Conservation (phyloP, 2,888 invertebrate genomes). For the Lycophotia porphyrea region DNA sequence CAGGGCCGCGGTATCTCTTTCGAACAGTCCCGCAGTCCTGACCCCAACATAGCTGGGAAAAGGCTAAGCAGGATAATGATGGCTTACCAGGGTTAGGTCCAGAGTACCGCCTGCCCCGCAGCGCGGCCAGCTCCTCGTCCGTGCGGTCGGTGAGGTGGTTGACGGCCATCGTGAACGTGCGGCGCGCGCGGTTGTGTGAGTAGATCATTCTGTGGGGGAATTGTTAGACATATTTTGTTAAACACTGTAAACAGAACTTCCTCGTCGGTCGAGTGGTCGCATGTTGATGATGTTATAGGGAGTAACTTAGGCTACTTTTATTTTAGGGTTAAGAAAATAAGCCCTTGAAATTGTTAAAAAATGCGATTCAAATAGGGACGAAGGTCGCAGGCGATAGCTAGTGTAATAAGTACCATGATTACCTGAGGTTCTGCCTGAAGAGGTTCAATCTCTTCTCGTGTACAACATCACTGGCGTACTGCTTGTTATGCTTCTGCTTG, state of each 20-base stretch:
- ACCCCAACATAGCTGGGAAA: too few species aligned
- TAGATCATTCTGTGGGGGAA: slow-evolving; percentile 91
- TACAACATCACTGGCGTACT: slow-evolving; percentile 92
- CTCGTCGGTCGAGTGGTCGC: too few species aligned
- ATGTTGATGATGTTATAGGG: too few species aligned
- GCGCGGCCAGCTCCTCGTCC: slow-evolving; percentile 93
- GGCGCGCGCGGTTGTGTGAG: slow-evolving; percentile 94
- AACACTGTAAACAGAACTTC: too few species aligned
- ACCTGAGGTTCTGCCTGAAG: slow-evolving; percentile 97
- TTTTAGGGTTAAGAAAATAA: too few species aligned
- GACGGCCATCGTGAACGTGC: slow-evolving; percentile 93
- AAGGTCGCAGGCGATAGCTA: too few species aligned
- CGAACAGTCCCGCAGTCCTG: too few species aligned
- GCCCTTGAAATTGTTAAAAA: too few species aligned
- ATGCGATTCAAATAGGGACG: too few species aligned
- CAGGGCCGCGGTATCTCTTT: too few species aligned
- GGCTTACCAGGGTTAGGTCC: slow-evolving; percentile 86
- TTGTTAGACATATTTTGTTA: not conserved
- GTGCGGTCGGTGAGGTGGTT: slow-evolving; percentile 97
- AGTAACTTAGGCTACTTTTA: too few species aligned
- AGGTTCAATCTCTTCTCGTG: slow-evolving; percentile 93
- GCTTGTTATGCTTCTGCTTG: slow-evolving; percentile 92
- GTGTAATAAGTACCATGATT: slow-evolving; percentile 2
- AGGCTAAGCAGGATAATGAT: too few species aligned
- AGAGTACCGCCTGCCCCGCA: slow-evolving; percentile 92